Percentiles rank a stretch among this genome's conserved stretches.
phyloP scores from a whole-genome alignment of 2,113 vertebrate species.

The Eulemur rufifrons region DNA sequence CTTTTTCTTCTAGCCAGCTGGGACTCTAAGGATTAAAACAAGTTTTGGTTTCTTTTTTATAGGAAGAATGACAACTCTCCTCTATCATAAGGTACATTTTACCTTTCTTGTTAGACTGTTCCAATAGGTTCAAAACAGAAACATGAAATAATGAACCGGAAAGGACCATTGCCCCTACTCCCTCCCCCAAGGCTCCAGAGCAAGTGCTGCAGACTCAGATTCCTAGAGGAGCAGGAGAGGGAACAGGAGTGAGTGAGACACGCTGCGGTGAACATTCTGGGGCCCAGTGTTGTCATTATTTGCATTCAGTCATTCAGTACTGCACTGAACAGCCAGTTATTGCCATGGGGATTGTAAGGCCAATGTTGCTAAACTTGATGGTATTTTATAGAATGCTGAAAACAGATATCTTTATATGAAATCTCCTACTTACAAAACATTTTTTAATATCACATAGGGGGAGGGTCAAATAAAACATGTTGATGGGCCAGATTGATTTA shows the following conservation, averaged over 20 bases:
- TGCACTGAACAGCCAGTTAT: not conserved
- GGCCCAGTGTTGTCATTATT: not conserved
- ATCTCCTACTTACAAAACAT: not conserved
- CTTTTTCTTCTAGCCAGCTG: not conserved
- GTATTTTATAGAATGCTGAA: conserved; percentile 15
- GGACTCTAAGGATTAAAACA: conserved; percentile 23
- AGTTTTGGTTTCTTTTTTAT: conserved; percentile 25
- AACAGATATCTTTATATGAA: conserved; percentile 29
- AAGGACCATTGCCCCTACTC: not conserved
- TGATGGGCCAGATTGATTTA: not conserved
- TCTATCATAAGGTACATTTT: not conserved
- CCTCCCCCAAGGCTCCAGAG: not conserved
- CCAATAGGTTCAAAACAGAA: conserved; percentile 4
- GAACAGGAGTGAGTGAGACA: not conserved
- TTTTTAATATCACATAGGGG: not conserved
- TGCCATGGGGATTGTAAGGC: not conserved
- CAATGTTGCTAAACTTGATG: not conserved
- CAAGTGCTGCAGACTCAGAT: not conserved
- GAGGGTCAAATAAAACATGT: not conserved
- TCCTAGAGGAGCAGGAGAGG: not conserved
- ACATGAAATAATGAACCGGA: not conserved
- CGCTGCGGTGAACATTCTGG: not conserved
- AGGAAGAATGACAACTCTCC: not conserved
- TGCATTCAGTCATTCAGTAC: not conserved
- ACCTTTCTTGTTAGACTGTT: conserved; percentile 6